Evolutionary conservation across 2,797 vertebrate genomes (phyloP).

Genomic region (Echiichthys vipera): DNA sequence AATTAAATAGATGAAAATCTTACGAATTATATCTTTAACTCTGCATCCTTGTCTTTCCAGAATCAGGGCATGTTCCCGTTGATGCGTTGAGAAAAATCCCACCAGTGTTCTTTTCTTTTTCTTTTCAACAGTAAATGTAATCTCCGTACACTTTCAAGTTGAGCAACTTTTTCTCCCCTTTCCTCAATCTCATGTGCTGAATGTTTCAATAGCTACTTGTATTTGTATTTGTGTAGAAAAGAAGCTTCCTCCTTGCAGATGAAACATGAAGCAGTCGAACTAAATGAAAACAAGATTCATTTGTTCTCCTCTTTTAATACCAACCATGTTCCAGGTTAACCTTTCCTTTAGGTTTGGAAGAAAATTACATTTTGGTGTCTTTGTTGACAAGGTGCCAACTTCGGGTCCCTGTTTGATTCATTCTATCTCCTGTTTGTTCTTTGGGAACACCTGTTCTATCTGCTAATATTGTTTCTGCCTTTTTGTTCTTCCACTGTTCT

Average conservation of each 20-base stretch:
- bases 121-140: no score
- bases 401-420: not conserved
- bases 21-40: no score
- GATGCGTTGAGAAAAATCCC: no score
- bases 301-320: not conserved
- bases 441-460: not conserved
- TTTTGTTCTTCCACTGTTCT: constrained; percentile 10
- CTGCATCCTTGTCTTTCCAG: not conserved
- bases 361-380: constrained; percentile 4
- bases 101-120: no score
- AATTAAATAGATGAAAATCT: no score
- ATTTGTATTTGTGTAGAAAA: not conserved
- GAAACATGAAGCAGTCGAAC: not conserved
- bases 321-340: not conserved
- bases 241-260: not conserved
- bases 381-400: not conserved
- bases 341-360: not conserved
- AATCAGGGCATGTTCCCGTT: not conserved
- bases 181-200: not conserved
- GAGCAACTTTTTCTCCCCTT: not conserved
- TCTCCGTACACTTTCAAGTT: no score
- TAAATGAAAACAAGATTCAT: not conserved
- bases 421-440: not conserved
- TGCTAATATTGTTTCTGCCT: not conserved
- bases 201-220: not conserved